Conservation (phyloP, 2,888 invertebrate species). For the Papilio gigon region DNA sequence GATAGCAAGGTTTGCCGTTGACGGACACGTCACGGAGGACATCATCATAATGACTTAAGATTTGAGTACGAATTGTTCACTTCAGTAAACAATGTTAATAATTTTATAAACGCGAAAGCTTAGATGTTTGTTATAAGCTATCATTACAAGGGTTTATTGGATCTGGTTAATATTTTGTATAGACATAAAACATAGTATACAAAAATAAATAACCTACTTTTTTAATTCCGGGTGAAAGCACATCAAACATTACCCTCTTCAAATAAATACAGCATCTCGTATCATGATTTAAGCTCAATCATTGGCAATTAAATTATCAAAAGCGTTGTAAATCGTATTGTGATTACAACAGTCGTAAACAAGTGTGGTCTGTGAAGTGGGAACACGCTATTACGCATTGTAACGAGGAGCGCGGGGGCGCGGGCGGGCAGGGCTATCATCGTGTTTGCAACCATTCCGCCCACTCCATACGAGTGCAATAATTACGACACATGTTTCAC, state of each 20-base stretch:
- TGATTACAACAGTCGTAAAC: slow-evolving; percentile 26
- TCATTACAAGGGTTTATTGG: too few relatives aligned
- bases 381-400: slow-evolving; percentile 49
- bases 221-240: too few relatives aligned
- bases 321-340: slow-evolving; percentile 23
- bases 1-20: too few relatives aligned
- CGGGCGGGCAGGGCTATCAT: slow-evolving; percentile 36
- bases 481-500: slow-evolving; percentile 47
- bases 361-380: slow-evolving; percentile 43
- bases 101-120: too few relatives aligned
- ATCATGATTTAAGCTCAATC: slow-evolving; percentile 1
- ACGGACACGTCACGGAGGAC: too few relatives aligned
- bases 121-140: too few relatives aligned
- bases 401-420: slow-evolving; percentile 41
- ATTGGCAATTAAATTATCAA: background rate
- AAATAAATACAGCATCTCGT: background rate
- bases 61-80: too few relatives aligned
- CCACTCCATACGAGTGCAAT: slow-evolving; percentile 40
- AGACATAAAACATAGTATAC: too few relatives aligned
- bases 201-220: too few relatives aligned
- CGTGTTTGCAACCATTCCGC: slow-evolving; percentile 38
- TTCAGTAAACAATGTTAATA: too few relatives aligned
- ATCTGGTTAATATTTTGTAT: too few relatives aligned
- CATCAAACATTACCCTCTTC: background rate
- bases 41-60: too few relatives aligned